Evolutionary conservation across 2,797 vertebrate species (phyloP).

Genomic region (Ctenosaura bakeri): DNA sequence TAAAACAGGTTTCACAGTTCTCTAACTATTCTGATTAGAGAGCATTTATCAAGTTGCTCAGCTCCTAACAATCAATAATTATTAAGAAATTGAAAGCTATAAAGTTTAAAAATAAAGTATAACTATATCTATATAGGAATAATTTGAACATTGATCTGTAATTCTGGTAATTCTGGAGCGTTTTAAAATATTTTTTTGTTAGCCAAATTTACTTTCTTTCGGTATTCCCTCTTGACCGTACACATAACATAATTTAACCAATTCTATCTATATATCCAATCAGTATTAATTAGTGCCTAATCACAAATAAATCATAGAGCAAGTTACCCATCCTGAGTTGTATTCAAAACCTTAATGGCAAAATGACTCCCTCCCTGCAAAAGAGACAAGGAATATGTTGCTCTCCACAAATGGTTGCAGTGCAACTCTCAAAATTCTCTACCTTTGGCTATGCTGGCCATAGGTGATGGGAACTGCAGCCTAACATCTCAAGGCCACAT

Average conservation of each 20-base stretch:
- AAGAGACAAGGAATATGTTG: not conserved
- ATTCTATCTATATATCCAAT: not conserved
- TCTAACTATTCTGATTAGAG: not conserved
- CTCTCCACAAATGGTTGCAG: not conserved
- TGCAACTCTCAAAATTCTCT: not conserved
- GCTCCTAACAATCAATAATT: not conserved
- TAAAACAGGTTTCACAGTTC: not conserved
- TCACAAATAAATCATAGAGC: not conserved
- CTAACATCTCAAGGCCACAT: no score
- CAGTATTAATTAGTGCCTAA: not conserved
- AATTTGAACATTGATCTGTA: not conserved
- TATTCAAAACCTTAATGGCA: not conserved
- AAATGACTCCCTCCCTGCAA: not conserved
- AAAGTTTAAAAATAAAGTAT: conserved; percentile 6
- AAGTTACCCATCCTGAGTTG: not conserved
- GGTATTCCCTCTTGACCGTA: not conserved
- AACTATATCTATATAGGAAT: not conserved
- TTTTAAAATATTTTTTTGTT: not conserved
- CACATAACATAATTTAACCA: not conserved
- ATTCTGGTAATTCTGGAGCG: not conserved
- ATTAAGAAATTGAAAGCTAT: conserved; percentile 6
- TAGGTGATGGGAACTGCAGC: no score
- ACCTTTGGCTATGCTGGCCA: not conserved
- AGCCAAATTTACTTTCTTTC: not conserved
- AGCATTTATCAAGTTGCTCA: not conserved